These are phyloP conservation scores for Seriola rivoliana DNA, from an alignment of 2,113 vertebrate species.

Conservation along the genomic window DNA sequence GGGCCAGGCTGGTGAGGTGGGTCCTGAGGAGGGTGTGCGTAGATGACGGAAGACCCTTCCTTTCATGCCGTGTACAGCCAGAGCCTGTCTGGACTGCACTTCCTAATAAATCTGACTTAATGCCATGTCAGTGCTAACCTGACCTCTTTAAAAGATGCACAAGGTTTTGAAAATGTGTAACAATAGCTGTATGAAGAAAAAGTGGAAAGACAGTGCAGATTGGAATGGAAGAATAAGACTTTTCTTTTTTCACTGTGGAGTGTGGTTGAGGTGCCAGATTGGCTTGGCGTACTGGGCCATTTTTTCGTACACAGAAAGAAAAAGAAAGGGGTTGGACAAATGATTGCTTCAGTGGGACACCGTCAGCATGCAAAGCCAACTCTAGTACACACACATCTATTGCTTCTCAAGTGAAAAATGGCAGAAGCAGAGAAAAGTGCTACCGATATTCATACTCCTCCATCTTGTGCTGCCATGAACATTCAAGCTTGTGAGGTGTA, in stretches of 20 bases:
- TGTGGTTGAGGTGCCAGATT: conserved; percentile 27
- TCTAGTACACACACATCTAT: conserved; percentile 4
- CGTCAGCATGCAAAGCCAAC: conserved; percentile 33
- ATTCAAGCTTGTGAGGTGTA: not conserved
- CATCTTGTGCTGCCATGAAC: conserved; percentile 32
- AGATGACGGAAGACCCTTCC: conserved; percentile 27
- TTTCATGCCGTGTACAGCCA: conserved; percentile 25
- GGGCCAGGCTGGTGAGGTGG: conserved; percentile 38
- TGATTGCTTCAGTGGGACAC: conserved; percentile 30
- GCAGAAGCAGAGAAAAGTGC: not conserved
- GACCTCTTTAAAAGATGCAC: not conserved
- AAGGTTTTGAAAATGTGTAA: not conserved
- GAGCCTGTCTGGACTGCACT: not conserved
- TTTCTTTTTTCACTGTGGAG: not conserved
- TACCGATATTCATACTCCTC: not conserved
- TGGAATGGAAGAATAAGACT: not conserved
- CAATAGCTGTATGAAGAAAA: not conserved
- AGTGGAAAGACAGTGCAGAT: not conserved
- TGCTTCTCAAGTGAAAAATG: conserved; percentile 31
- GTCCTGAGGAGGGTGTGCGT: conserved; percentile 18
- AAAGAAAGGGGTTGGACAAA: conserved; percentile 15
- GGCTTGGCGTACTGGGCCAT: conserved; percentile 6
- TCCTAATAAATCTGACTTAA: conserved; percentile 16
- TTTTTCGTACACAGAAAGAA: conserved; percentile 1
- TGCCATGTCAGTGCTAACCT: not conserved